Evolutionary conservation across 1,140 invertebrate genomes (phyloP).

Genomic region (Cyphomyrmex costatus): DNA sequence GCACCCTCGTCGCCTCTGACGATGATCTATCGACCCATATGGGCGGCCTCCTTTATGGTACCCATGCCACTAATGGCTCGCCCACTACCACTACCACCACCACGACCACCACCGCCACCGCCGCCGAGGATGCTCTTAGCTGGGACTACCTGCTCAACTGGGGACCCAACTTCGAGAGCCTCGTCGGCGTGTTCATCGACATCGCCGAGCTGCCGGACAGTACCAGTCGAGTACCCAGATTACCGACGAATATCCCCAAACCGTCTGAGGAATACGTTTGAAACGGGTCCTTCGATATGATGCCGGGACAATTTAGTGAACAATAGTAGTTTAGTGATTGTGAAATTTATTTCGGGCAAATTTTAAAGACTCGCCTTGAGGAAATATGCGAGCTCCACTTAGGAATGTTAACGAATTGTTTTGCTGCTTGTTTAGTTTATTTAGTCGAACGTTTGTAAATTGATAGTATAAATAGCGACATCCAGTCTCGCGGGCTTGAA

Average conservation of each 20-base stretch:
- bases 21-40: conserved; percentile 94
- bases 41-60: conserved; percentile 88
- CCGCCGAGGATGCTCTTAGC: conserved; percentile 88
- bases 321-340: conserved; percentile 23
- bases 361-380: neutral
- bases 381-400: neutral
- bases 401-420: conserved; percentile 39
- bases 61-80: conserved; percentile 91
- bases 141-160: conserved; percentile 98
- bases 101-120: conserved; percentile 81
- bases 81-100: conserved; percentile 88
- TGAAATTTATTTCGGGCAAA: conserved; percentile 13
- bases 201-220: conserved; percentile 97
- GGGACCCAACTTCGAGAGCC: conserved; percentile 97
- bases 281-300: neutral
- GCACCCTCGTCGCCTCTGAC: conserved; percentile 96
- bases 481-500: neutral
- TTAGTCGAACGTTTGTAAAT: conserved; percentile 23
- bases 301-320: conserved; percentile 39
- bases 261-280: conserved; percentile 94
- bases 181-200: conserved; percentile 98
- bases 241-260: conserved; percentile 90
- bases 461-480: conserved; percentile 36
- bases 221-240: conserved; percentile 89
- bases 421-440: conserved; percentile 7